A percentile compares a stretch with the other conserved stretches of the same genome.
Evolutionary conservation across 1,140 invertebrate species (phyloP).

Genomic region (Microvelia longipes): DNA sequence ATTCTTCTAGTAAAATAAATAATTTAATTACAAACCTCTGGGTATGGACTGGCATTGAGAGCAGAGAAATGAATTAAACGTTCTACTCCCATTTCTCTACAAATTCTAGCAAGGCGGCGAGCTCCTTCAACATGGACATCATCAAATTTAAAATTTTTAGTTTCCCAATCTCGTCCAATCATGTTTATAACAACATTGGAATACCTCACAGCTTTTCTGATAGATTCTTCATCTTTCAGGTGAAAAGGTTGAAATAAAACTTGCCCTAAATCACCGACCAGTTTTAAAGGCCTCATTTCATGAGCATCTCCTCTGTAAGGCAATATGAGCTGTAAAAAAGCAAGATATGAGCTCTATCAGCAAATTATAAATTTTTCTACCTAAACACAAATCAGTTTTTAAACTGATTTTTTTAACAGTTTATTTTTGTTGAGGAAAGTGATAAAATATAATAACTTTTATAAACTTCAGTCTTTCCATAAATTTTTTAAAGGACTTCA

Average conservation of each 20-base stretch:
- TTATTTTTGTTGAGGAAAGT: no score
- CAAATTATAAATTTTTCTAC: no score
- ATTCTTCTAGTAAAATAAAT: no score
- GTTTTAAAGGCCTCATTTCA: constrained; percentile 54
- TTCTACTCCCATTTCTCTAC: constrained; percentile 59
- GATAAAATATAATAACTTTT: no score
- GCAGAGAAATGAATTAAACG: constrained; percentile 72
- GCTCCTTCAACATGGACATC: constrained; percentile 68
- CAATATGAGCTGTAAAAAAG: constrained; percentile 60
- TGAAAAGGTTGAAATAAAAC: constrained; percentile 77
- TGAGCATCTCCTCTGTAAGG: constrained; percentile 83
- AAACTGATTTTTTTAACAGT: background rate
- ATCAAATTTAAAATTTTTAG: constrained; percentile 67
- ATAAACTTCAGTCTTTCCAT: no score
- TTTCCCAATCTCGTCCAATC: constrained; percentile 81
- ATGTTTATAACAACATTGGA: constrained; percentile 97
- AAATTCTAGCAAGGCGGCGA: constrained; percentile 53
- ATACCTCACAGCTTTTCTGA: constrained; percentile 75
- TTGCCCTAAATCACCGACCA: constrained; percentile 90
- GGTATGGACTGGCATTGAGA: constrained; percentile 50
- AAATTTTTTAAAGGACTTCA: no score
- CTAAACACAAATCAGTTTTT: background rate
- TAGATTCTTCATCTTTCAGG: constrained; percentile 73
- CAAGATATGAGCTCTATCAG: background rate
- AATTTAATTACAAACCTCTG: constrained; percentile 38